Evolutionary conservation across 2,888 invertebrate genomes (phyloP).

Genomic region (Aelia acuminata): DNA sequence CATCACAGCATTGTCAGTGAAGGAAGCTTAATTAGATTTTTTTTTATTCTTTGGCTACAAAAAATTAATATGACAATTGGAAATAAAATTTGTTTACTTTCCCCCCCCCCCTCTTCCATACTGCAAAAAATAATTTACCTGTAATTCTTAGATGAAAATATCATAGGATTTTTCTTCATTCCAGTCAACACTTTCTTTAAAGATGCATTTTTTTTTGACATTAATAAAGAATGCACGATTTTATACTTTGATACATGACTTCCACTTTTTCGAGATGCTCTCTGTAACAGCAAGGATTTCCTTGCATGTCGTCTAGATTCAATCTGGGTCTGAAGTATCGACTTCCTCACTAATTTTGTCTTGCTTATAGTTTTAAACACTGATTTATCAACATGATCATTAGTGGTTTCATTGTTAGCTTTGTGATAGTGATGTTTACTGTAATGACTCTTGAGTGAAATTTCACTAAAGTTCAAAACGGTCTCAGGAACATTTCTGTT

Average conservation of each 20-base stretch:
- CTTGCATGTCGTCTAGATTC: slow-evolving; percentile 58
- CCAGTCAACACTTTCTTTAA: background rate
- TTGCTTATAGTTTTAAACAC: slow-evolving; percentile 59
- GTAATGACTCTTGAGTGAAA: background rate
- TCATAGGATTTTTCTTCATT: slow-evolving; percentile 23
- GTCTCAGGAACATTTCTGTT: background rate
- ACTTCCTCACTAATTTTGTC: slow-evolving; percentile 62
- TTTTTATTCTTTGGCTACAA: background rate
- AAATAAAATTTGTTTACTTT: background rate
- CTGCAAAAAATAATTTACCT: background rate
- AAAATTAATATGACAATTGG: background rate
- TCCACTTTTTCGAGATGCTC: background rate
- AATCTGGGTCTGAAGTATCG: slow-evolving; percentile 61
- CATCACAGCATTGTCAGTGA: background rate
- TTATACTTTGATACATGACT: slow-evolving; percentile 53
- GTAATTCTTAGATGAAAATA: slow-evolving; percentile 51
- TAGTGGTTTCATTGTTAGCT: background rate
- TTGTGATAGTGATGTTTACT: slow-evolving; percentile 17
- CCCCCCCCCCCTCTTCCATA: background rate
- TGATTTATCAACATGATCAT: background rate
- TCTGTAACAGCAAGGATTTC: slow-evolving; percentile 49
- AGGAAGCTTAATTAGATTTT: background rate
- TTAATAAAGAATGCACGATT: slow-evolving; percentile 20
- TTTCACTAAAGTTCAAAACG: background rate
- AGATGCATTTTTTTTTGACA: background rate